phyloP scores from a whole-genome alignment of 2,888 invertebrate genomes.

The Melieria omissa region DNA sequence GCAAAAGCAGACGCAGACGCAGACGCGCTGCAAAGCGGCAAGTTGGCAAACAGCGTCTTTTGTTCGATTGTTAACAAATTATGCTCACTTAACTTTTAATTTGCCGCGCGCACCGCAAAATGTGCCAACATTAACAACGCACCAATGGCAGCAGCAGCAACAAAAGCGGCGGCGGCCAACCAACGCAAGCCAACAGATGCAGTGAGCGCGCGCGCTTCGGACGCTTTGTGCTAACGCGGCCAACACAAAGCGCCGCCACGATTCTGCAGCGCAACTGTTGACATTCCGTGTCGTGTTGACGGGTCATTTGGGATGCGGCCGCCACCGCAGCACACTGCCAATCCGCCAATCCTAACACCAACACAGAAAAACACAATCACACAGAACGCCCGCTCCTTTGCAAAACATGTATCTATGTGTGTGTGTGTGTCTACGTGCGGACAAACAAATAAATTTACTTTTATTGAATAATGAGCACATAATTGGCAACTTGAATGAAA shows the following conservation, averaged over 20 bases:
- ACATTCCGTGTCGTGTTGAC: too few relatives aligned
- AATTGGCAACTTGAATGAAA: constrained; percentile 68
- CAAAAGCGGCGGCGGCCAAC: not conserved
- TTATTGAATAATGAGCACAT: constrained; percentile 67
- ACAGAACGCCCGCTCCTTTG: not conserved
- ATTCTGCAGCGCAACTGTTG: not conserved
- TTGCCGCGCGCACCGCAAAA: constrained; percentile 21
- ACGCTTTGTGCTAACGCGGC: constrained; percentile 13
- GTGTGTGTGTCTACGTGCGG: constrained; percentile 35
- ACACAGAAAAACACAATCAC: too few relatives aligned
- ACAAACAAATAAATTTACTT: constrained; percentile 68
- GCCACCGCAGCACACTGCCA: too few relatives aligned
- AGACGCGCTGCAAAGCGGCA: constrained; percentile 46
- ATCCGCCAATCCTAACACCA: too few relatives aligned
- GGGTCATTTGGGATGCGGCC: too few relatives aligned
- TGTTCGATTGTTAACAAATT: constrained; percentile 62
- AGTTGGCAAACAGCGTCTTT: constrained; percentile 61
- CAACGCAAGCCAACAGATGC: not conserved
- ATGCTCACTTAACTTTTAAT: constrained; percentile 51
- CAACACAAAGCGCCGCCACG: too few relatives aligned
- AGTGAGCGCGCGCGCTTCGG: not conserved
- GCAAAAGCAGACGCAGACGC: constrained; percentile 14
- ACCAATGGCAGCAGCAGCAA: constrained; percentile 11
- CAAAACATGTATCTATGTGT: not conserved
- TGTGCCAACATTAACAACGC: not conserved